Conservation (phyloP, 2,888 invertebrate species). For the Argyresthia goedartella region DNA sequence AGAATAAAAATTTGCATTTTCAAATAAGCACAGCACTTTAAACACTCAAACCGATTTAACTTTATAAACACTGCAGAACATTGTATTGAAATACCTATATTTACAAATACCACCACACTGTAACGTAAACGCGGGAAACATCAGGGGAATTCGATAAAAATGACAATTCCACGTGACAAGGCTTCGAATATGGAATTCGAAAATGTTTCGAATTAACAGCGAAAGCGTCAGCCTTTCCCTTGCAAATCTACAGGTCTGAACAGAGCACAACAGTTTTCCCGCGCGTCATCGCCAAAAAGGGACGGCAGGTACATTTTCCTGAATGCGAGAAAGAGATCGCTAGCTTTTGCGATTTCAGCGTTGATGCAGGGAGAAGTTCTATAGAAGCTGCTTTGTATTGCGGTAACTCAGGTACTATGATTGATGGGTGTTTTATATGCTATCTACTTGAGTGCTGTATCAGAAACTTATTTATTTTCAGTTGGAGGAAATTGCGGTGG, state of each 20-base stretch:
- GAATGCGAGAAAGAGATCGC: conserved; percentile 23
- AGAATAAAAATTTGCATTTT: too few species aligned
- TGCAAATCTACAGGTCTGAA: conserved; percentile 61
- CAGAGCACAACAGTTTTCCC: conserved; percentile 48
- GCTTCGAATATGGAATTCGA: conserved; percentile 11
- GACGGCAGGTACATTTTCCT: conserved; percentile 17
- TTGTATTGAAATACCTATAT: too few species aligned
- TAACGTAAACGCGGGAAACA: too few species aligned
- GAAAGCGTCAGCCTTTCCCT: conserved; percentile 36
- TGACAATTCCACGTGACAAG: not conserved
- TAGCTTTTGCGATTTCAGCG: conserved; percentile 11
- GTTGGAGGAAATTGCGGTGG: too few species aligned
- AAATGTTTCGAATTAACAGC: conserved; percentile 18
- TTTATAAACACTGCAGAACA: not conserved
- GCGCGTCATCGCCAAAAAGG: conserved; percentile 33
- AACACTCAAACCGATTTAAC: not conserved
- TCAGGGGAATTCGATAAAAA: too few species aligned
- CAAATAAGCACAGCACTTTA: not conserved
- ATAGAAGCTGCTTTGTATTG: not conserved
- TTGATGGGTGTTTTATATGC: too few species aligned
- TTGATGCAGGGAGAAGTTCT: conserved; percentile 11
- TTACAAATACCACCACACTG: too few species aligned
- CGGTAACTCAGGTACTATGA: not conserved
- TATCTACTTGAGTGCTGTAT: too few species aligned
- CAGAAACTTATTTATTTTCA: too few species aligned